Evolutionary conservation across 1,140 invertebrate genomes (phyloP), one percentile per base, ranked within the genome.

Genomic region (Eriocheir sinensis): DNA sequence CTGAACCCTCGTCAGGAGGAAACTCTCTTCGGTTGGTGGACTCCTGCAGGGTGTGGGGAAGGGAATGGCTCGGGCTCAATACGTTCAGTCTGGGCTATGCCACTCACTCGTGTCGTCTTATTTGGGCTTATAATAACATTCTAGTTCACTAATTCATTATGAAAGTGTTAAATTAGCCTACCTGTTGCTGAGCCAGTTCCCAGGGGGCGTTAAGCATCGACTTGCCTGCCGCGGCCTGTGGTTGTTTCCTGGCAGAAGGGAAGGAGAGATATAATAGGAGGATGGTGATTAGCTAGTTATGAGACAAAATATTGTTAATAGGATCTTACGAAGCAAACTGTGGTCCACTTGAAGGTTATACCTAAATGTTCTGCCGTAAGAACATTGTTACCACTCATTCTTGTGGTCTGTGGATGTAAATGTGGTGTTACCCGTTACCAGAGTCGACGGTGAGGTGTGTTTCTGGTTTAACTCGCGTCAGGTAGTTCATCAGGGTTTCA

Each of bases 401-500:
- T 72, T n/a, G 60, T 72, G 2, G 60, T n/a, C n/a, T 72, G 6
- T 72, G 60, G 27, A 4, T 4, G 8, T 21, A 72, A n/a, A 72
- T n/a, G n/a, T n/a, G 27, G 60, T 21, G 60, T 72, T n/a, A 27
- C 79, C 9, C 41, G 81, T 41, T 93, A 93, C 95, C 95, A 27
- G 91, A n/a, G n/a, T 79, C 40, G 21, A 95, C n/a, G 0, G 44
- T 72, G 60, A 93, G 6, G 40, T 95, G 91, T 0, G 81, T n/a
- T 15, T 95, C 95, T 4, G 95, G 95, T n/a, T 60, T 91, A 34
- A 93, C 89, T 27, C 89, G 90, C 12, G 89, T 93, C 32, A 95
- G 89, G 32, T 95, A 95, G 83, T 95, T 80, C 40, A 95, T 93
- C 30, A 95, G 48, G 0, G 95, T 79, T 36, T 95, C 95, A 3